These are phyloP conservation scores for Tachina fera DNA, from an alignment of 2,888 invertebrate genomes.

Conservation along the genomic window DNA sequence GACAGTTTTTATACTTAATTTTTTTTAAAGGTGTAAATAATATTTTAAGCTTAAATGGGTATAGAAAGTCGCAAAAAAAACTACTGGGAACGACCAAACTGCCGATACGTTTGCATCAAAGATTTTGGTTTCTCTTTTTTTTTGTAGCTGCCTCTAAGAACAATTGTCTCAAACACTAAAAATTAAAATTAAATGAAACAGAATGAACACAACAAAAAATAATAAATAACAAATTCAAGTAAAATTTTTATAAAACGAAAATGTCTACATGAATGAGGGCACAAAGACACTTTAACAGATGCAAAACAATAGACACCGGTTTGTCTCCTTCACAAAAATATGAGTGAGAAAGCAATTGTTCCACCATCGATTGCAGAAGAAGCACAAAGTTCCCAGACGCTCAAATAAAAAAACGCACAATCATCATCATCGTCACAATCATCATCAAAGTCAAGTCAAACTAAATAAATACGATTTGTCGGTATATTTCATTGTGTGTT, in stretches of 20 bases:
- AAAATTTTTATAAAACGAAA: conserved; percentile 54
- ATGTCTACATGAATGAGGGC: conserved; percentile 63
- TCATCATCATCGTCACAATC: conserved; percentile 45
- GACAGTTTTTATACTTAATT: neutral
- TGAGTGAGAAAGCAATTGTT: conserved; percentile 59
- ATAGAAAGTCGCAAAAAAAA: neutral
- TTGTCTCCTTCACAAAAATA: conserved; percentile 59
- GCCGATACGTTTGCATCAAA: conserved; percentile 62
- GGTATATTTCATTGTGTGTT: conserved; percentile 40
- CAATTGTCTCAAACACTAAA: conserved; percentile 61
- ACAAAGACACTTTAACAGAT: conserved; percentile 56
- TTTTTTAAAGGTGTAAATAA: conserved; percentile 30
- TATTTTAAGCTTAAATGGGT: conserved; percentile 9
- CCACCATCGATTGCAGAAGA: conserved; percentile 12
- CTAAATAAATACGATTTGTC: conserved; percentile 53
- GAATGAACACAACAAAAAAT: neutral
- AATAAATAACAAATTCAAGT: conserved; percentile 22
- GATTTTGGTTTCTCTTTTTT: conserved; percentile 4
- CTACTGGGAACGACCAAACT: conserved; percentile 22
- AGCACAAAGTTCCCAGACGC: conserved; percentile 63
- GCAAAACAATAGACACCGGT: conserved; percentile 69
- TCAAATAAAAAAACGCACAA: conserved; percentile 62
- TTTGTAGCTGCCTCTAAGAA: conserved; percentile 34
- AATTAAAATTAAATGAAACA: conserved; percentile 28
- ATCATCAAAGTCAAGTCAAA: neutral